Evolutionary conservation across 1,140 invertebrate genomes (phyloP).

Genomic region (Drosophila willistoni): DNA sequence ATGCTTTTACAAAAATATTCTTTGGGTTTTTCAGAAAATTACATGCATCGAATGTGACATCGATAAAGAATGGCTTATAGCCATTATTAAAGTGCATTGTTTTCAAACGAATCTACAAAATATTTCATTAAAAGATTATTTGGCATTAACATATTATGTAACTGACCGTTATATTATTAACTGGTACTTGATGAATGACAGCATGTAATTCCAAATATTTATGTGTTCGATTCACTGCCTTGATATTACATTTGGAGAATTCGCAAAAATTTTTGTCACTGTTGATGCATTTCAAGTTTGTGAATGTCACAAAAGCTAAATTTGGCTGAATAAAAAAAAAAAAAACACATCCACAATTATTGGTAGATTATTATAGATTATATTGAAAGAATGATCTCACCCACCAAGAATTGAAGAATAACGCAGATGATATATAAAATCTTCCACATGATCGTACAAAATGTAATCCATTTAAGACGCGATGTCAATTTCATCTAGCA

Average conservation of each 20-base stretch:
- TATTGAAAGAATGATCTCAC: background rate
- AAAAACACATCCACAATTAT: background rate
- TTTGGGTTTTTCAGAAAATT: slow-evolving; percentile 10
- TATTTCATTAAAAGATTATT: background rate
- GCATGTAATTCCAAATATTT: slow-evolving; percentile 39
- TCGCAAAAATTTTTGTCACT: slow-evolving; percentile 8
- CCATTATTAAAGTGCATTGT: slow-evolving; percentile 24
- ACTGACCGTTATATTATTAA: slow-evolving; percentile 28
- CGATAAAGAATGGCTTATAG: slow-evolving; percentile 32
- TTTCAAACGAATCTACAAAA: slow-evolving; percentile 4
- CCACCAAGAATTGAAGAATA: background rate
- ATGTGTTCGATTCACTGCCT: slow-evolving; percentile 50
- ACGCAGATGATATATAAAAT: background rate
- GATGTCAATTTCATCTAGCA: background rate
- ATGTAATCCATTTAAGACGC: too few species aligned
- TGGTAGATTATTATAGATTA: background rate
- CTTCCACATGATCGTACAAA: background rate
- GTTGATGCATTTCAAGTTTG: slow-evolving; percentile 41
- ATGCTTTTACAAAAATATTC: background rate
- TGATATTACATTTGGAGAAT: slow-evolving; percentile 36
- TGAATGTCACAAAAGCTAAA: slow-evolving; percentile 14
- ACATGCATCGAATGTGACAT: slow-evolving; percentile 28
- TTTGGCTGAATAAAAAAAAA: background rate
- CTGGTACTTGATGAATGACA: background rate
- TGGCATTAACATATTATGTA: too few species aligned